Conservation (phyloP, 2,888 invertebrate genomes). For the Dolichomitus sp. region DNA sequence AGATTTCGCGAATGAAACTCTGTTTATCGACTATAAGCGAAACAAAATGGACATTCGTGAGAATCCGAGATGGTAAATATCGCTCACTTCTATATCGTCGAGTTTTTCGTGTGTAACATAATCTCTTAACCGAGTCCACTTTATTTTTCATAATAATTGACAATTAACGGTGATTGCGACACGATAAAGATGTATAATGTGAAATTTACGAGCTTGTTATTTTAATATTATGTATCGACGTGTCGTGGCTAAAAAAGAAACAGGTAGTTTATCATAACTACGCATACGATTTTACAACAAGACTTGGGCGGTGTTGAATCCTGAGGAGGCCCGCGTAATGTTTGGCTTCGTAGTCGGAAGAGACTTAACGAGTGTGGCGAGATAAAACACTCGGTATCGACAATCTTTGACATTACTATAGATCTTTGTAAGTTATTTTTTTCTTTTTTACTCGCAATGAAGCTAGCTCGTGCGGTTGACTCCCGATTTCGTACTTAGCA, state of each 20-base stretch:
- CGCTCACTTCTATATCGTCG: background rate
- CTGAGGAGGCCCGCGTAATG: slow-evolving; percentile 49
- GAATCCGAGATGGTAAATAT: background rate
- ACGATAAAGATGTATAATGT: slow-evolving; percentile 48
- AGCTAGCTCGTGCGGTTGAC: slow-evolving; percentile 5
- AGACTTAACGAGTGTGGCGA: slow-evolving; percentile 55
- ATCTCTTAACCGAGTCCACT: slow-evolving; percentile 13
- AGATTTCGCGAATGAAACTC: background rate
- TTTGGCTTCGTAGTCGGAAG: slow-evolving; percentile 57
- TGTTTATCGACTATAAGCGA: background rate
- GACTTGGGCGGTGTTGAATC: slow-evolving; percentile 48
- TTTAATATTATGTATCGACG: slow-evolving; percentile 58
- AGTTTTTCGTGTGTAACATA: slow-evolving; percentile 2
- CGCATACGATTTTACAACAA: slow-evolving; percentile 28
- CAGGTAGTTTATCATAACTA: slow-evolving; percentile 17
- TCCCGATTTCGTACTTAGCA: slow-evolving; percentile 10
- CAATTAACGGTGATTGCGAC: slow-evolving; percentile 4
- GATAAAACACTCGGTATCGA: slow-evolving; percentile 79
- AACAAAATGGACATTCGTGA: background rate
- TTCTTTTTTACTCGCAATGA: slow-evolving; percentile 16
- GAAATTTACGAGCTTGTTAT: slow-evolving; percentile 64
- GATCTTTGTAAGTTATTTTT: slow-evolving; percentile 69
- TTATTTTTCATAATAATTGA: slow-evolving; percentile 34
- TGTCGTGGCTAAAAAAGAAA: slow-evolving; percentile 11
- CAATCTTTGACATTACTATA: slow-evolving; percentile 78